Evolutionary conservation across 2,888 invertebrate genomes (phyloP), one percentile per base, ranked within the genome.

Genomic region (Hirtodrosophila cameraria): DNA sequence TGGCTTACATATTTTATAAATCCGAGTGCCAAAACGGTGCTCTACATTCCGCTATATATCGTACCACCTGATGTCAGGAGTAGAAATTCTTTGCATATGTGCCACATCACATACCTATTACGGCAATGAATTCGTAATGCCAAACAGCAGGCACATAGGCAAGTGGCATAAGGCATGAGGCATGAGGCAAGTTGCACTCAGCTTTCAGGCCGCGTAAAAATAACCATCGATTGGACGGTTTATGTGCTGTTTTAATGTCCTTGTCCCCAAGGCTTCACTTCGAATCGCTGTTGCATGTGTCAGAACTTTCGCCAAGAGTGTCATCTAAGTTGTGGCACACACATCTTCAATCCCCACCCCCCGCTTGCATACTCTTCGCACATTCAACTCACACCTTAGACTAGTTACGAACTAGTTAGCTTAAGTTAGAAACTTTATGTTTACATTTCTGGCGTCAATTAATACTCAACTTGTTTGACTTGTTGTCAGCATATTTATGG

Each of bases 221-320:
- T 50, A 84, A 46, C 41, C 63, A 84, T 78, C 74, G 85, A 84
- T 81, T 81, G 65, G 53, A 50, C 46, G 46, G 15, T 36, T 54
- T 58, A 36, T 45, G 11, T 49, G 39, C 43, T 12, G 12, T 9
- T 41, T 28, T 39, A 35, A 57, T 53, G 71, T 62, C 43, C 68
- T 58, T 62, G 74, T 58, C 46, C 68, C 53, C 31, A 48, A 46
- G 49, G 68, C 45, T 18, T 33, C 39, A 15, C 25, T 25, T 7
- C 7, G 7, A 11, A 28, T 30, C 15, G 15, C 5, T 27, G 23
- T 39, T 33, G 39, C 70, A 52, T 68, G 62, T 49, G 55, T 16
- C 48, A 49, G 13, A 36, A 31, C 39, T 53, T 27, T 38, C 38
- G 69, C 15, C 54, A 41, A 6, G 49, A 53, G 41, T 61, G 27